Evolutionary conservation across 2,797 vertebrate species (phyloP), one percentile per base, ranked within the genome.

Genomic region (Hapalemur alaotrensis): DNA sequence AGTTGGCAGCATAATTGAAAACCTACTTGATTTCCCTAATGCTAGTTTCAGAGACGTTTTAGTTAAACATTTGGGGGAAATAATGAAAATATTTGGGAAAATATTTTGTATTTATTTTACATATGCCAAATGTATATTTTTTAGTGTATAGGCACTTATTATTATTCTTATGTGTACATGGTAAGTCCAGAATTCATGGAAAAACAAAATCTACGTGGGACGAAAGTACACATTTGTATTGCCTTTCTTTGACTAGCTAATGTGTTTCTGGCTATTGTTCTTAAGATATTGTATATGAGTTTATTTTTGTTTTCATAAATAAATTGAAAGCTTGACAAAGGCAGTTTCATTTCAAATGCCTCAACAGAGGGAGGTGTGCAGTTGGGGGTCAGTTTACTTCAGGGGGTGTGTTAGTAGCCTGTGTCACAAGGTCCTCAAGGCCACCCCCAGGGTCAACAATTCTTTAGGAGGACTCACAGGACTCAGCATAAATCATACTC

Each of bases 271-370:
- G 25, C 23, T 75, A 73, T 54, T 82, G 46, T 54, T 91, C 46
- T 89, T 83, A 85, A 93, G 63, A 48, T 61, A 70, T 0, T 69
- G 35, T 4, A 23, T 57, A 35, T 38, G 35, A n/a, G 2, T 6
- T 72, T 83, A 59, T 76, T 93, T 93, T 89, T 82, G 14, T 78
- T 92, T 72, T 91, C 30, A 57, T 57, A 91, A 88, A 54, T 67
- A 78, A 86, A 59, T 30, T 48, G n/a, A 81, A 93, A 75, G 25
- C 70, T 43, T 79, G n/a, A 89, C 32, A 93, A 85, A 59, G 59
- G 30, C 17, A 70, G 1, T 69, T 72, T 88, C 28, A 91, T 76
- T 70, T 38, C 48, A 91, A 91, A 84, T 52, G 46, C 63, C 54
- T 78, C n/a, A 23, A 25, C 23, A 46, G 59, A 72, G 41, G 25